phyloP scores from a whole-genome alignment of 2,113 vertebrate genomes.

The Poicephalus meyeri region DNA sequence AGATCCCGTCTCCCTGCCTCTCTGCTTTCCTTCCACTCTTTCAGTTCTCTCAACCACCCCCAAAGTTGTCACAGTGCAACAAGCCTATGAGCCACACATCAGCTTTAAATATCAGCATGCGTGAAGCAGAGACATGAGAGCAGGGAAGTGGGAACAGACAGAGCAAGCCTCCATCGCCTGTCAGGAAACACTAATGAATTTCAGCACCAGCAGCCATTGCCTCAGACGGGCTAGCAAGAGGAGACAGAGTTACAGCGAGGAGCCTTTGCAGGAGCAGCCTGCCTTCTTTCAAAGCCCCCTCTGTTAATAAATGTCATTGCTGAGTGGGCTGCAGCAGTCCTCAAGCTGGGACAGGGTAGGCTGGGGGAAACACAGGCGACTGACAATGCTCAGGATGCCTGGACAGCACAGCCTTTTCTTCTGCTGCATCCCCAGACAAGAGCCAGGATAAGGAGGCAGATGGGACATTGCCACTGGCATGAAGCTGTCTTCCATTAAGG shows the following conservation, averaged over 20 bases:
- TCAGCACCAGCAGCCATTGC: conserved; percentile 69
- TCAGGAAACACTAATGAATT: conserved; percentile 83
- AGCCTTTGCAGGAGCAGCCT: conserved; percentile 53
- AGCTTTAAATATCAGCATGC: conserved; percentile 77
- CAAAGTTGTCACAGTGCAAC: conserved; percentile 79
- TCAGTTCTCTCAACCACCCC: conserved; percentile 53
- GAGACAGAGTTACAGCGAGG: neutral
- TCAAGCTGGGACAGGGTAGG: neutral
- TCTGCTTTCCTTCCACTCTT: conserved; percentile 18
- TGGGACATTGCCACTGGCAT: fast-evolving
- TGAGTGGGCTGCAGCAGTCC: conserved; percentile 11
- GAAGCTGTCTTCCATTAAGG: neutral
- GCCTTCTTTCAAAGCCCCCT: conserved; percentile 63
- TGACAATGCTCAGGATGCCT: neutral
- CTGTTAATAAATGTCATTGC: conserved; percentile 64
- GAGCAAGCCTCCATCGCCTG: conserved; percentile 73
- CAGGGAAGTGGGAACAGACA: conserved; percentile 73
- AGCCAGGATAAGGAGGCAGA: neutral
- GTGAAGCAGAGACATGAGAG: conserved; percentile 75
- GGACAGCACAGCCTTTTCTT: neutral
- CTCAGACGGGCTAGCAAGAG: conserved; percentile 56
- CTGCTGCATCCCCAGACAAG: neutral
- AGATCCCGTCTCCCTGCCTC: conserved; percentile 56
- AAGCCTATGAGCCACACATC: conserved; percentile 75
- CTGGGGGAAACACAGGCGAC: neutral